Base-by-base conservation (phyloP, 2,797 vertebrate species). In the Karalla daura region DNA sequence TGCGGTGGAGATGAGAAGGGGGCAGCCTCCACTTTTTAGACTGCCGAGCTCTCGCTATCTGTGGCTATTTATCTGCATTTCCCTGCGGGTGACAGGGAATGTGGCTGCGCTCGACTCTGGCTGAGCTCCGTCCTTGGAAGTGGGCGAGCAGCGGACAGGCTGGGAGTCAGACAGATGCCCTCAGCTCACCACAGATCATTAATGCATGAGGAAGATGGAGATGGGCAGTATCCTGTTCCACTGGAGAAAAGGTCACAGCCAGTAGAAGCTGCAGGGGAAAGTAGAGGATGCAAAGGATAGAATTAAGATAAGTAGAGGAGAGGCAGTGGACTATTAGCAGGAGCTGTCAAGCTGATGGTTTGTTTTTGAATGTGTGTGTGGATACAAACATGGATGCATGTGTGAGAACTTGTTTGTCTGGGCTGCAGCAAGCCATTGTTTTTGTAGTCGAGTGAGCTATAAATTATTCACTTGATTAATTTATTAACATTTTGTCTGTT, bases 151-250 rank as follows among this genome's bases (percentile, higher is more conserved):
- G 82, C 64, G 79, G 86, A 84, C 81, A 64, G 74, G 82, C 81
- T 74, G 80, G 66, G 89, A 90, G 88, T 89, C 90, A 90, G 90
- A 92, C 87, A 85, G 88, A 89, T 89, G 86, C 90, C 87, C 86
- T 91, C 83, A 78, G 85, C 86, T 88, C 82, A 84, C 87, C 88
- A 81, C 89, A 88, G 89, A 93, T 93, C 92, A 94, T 91, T 94
- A 92, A 93, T 94, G 91, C 89, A 94, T 93, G 91, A 93, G 90
- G 76, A 82, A 88, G 90, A 89, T 88, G 87, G 88, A 88, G 91
- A 90, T 82, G 85, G 81, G 86, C 85, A 89, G 89, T 82, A 91
- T 93, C 90, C 76, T 89, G 85, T 91, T 93, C 89, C 91, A 86
- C 87, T 83, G 86, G 85, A 90, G 86, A 88, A 89, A 91, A 89